Conservation (phyloP, 2,888 invertebrate species). For the Hypsopygia costalis region DNA sequence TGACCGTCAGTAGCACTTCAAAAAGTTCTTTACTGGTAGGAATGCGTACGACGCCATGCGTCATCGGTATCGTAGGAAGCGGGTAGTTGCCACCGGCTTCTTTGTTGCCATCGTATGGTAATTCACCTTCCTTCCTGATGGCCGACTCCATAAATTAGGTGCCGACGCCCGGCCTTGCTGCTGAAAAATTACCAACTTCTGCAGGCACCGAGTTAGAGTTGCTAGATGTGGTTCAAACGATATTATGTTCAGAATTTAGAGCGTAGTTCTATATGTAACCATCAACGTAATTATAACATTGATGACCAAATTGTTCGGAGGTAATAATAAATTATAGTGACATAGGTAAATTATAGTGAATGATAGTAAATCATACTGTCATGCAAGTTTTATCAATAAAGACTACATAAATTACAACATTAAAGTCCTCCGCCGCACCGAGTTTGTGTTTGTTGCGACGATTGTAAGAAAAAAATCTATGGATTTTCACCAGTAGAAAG, state of each 20-base stretch:
- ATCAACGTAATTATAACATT: too few relatives aligned
- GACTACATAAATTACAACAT: too few relatives aligned
- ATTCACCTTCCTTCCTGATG: constrained; percentile 69
- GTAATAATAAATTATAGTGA: too few relatives aligned
- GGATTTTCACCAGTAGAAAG: too few relatives aligned
- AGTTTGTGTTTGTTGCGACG: too few relatives aligned
- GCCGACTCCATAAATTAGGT: constrained; percentile 65
- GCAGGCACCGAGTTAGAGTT: constrained; percentile 41
- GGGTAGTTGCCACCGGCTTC: constrained; percentile 54
- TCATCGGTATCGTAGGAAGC: constrained; percentile 51
- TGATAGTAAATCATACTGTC: too few relatives aligned
- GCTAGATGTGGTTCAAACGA: constrained; percentile 25
- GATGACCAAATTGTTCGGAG: too few relatives aligned
- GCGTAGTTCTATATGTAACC: constrained; percentile 3
- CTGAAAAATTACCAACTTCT: constrained; percentile 72
- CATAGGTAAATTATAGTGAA: too few relatives aligned
- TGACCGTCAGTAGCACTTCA: too few relatives aligned
- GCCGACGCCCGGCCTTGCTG: constrained; percentile 54
- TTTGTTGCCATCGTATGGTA: constrained; percentile 73
- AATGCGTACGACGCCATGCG: constrained; percentile 33
- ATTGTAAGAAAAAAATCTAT: too few relatives aligned
- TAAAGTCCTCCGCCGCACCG: too few relatives aligned
- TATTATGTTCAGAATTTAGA: not conserved
- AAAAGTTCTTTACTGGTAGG: constrained; percentile 3
- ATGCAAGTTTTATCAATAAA: too few relatives aligned